Base-by-base conservation (phyloP, 2,113 vertebrate genomes). In the Solea solea region DNA sequence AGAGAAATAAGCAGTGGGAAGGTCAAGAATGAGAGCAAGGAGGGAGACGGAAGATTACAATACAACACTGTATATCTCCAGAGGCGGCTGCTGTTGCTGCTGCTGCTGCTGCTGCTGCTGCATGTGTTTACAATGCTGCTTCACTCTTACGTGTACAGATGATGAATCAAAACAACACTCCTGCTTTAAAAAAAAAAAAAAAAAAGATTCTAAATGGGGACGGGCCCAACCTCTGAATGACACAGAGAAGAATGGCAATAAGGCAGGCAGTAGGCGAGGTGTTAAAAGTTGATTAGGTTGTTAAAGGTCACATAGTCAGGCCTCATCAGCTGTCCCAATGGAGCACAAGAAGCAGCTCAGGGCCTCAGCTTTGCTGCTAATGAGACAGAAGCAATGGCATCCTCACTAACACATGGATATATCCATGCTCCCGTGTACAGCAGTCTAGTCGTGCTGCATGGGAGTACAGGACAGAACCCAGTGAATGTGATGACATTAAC, bases 271-370 rank as follows among this genome's bases (percentile, higher is more conserved):
- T 83, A 83, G 82, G 81, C 74, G 78, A 94, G 92, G 92, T 94
- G 93, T 93, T 94, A 93, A 92, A 94, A 93, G 92, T 93, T 94
- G 92, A 94, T 93, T 92, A 93, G 91, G 87, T 89, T 91, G 88
- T 89, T 92, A 94, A 94, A 94, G 92, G 93, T 94, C 92, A 93
- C 83, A 76, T 88, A 90, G 86, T 84, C 86, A 83, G 86, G 84
- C 83, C 84, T 88, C 86, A 90, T 92, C 90, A 90, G 82, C 86
- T 78, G 79, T 92, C 92, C 92, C 88, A 88, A 50, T 76, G 80
- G 89, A 87, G 86, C 81, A 65, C 44, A 55, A 65, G 79, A 85
- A 81, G 82, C 77, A 80, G 88, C 84, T 85, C 76, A 75, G 77
- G 86, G 84, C 84, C 73, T 82, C 72, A 78, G 80, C 85, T 83